Base-by-base conservation (phyloP, 2,888 invertebrate genomes). In the Lasioglossum oenotherae region DNA sequence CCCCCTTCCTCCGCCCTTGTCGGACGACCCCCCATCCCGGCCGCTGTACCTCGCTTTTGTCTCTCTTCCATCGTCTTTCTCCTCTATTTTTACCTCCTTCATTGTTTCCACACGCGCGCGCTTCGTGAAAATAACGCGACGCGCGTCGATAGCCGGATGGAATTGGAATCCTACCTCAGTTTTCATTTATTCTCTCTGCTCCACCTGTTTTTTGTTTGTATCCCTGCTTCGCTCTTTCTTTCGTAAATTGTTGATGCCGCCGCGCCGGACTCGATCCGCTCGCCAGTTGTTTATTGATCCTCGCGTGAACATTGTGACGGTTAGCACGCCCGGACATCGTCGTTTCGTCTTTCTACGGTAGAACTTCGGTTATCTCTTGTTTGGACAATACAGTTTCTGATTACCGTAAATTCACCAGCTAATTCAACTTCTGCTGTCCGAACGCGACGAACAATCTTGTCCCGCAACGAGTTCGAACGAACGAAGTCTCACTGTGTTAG, bases 51-150 rank as follows among this genome's bases (percentile, higher is more conserved):
- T 12, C 53, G 60, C 88, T 87, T 83, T 87, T 88, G 82, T 85
- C 85, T 80, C 73, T 87, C 82, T 60, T 23, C 23, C 38, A 64
- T 78, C 78, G 69, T 64, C 41, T 19, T 44, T 82, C 79, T 85
- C 46, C 82, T 86, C 78, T 86, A 78, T 87, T 87, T 82, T 87
- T 80, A 78, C 64, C 64, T 19, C 82, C 78, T 75, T 80, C 86
- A 87, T 87, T 86, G 87, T 87, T 82, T 80, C 75, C 64, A 64
- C 64, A 19, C 16, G 31, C 64, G 31, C 64, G 57, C 79, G 77
- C 77, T 78, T 86, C 49, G 67, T 74, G 82, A 82, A 87, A 82
- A 82, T 86, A 85, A 86, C 85, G 64, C 31, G 64, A 6, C 27
- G 86, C 74, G 49, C 85, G 71, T 27, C 79, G 75, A 81, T 83